Evolutionary conservation across 1,140 invertebrate genomes (phyloP).

Genomic region (Varroa destructor): DNA sequence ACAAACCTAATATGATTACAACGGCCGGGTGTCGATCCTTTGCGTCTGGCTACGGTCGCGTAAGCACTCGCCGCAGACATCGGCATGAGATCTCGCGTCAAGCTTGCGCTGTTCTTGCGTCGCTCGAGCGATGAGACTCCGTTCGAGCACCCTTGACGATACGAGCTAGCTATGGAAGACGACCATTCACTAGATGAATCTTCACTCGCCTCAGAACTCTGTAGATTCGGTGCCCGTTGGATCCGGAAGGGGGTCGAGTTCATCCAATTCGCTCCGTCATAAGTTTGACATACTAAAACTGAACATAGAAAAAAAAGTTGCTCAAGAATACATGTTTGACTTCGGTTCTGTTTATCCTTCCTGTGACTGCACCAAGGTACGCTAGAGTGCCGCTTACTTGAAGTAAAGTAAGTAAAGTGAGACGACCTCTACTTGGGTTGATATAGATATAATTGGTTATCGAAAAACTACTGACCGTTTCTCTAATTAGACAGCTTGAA

Average conservation of each 20-base stretch:
- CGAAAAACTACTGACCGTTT: no score
- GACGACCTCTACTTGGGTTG: no score
- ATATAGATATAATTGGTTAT: no score
- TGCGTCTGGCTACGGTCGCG: slow-evolving; percentile 16
- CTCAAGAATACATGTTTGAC: no score
- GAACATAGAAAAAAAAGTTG: not conserved
- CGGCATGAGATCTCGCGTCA: not conserved
- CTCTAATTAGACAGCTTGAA: no score
- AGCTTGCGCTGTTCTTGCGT: slow-evolving; percentile 21
- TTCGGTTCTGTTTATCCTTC: no score
- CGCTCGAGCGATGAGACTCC: slow-evolving; percentile 8
- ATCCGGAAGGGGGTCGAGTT: slow-evolving; percentile 27
- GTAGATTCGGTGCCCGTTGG: slow-evolving; percentile 21
- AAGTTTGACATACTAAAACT: slow-evolving; percentile 28
- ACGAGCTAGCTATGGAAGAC: slow-evolving; percentile 12
- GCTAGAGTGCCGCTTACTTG: no score
- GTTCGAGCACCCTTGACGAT: not conserved
- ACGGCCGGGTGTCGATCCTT: not conserved
- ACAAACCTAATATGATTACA: no score
- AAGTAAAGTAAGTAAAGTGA: no score
- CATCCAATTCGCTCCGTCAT: slow-evolving; percentile 27
- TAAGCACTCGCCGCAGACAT: slow-evolving; percentile 9
- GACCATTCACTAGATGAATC: slow-evolving; percentile 24
- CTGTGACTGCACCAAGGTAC: no score
- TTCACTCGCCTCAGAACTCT: slow-evolving; percentile 26